phyloP scores from a whole-genome alignment of 2,888 invertebrate genomes.

The Xanthia togata region DNA sequence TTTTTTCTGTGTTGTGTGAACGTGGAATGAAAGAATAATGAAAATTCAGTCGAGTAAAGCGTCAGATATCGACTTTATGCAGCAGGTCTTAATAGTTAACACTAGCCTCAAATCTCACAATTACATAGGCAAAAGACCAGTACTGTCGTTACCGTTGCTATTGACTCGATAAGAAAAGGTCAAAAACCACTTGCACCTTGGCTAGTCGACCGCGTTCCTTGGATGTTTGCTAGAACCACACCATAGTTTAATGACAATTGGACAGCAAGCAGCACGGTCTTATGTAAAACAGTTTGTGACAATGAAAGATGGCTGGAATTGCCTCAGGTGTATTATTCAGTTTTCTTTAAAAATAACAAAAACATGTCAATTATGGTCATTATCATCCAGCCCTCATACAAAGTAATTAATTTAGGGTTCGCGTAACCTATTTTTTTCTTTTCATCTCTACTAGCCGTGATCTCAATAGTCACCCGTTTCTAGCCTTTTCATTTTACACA shows the following conservation, averaged over 20 bases:
- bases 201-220: slow-evolving; percentile 15
- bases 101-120: slow-evolving; percentile 6
- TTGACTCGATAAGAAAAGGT: slow-evolving; percentile 1
- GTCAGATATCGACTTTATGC: not conserved
- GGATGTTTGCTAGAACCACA: not conserved
- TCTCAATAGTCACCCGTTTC: too few relatives aligned
- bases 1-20: not conserved
- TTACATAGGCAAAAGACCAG: slow-evolving; percentile 8
- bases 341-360: not conserved
- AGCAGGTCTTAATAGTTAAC: not conserved
- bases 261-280: not conserved
- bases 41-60: too few relatives aligned
- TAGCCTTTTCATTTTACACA: not conserved
- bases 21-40: not conserved
- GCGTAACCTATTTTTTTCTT: not conserved
- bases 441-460: not conserved
- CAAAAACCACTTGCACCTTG: slow-evolving; percentile 17
- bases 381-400: too few relatives aligned
- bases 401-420: too few relatives aligned
- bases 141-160: slow-evolving; percentile 4
- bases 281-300: not conserved
- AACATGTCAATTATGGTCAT: not conserved
- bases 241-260: not conserved
- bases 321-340: too few relatives aligned
- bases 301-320: too few relatives aligned